phyloP scores from a whole-genome alignment of 2,888 invertebrate genomes.

The Tortrix viridana region DNA sequence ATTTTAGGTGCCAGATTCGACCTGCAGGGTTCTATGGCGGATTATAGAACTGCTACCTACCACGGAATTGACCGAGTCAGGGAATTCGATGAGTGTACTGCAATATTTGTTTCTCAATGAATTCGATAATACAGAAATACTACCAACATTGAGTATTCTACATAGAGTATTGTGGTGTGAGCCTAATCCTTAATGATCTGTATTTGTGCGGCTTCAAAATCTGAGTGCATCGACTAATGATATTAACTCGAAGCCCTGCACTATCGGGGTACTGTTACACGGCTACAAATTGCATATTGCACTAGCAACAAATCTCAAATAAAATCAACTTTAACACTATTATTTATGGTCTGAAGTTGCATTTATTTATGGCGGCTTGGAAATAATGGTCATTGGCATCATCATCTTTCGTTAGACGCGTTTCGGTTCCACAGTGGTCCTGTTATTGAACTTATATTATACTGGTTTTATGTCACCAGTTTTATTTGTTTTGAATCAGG shows the following conservation, averaged over 20 bases:
- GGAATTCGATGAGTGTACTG: too few species aligned
- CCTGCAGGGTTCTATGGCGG: too few species aligned
- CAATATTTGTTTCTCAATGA: too few species aligned
- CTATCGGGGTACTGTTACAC: conserved; percentile 24
- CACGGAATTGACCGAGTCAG: too few species aligned
- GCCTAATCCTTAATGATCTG: neutral
- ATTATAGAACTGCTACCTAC: too few species aligned
- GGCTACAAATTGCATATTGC: conserved; percentile 29
- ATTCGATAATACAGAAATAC: too few species aligned
- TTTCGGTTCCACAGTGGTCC: conserved; percentile 25
- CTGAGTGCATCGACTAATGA: conserved; percentile 30
- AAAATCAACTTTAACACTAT: neutral
- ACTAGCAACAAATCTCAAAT: neutral
- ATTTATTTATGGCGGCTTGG: neutral
- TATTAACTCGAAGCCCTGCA: conserved; percentile 29
- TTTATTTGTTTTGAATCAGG: conserved; percentile 6
- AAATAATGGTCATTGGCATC: conserved; percentile 1
- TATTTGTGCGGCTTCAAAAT: conserved; percentile 21
- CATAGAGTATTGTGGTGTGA: neutral
- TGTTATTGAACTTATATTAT: neutral
- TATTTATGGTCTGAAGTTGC: conserved; percentile 1
- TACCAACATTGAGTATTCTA: too few species aligned
- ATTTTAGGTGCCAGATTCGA: too few species aligned
- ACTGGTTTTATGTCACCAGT: conserved; percentile 5
- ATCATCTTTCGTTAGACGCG: conserved; percentile 13